Percentiles rank a stretch among this genome's conserved stretches.
These are phyloP conservation scores for Antigone vipio DNA, from an alignment of 2,113 vertebrate genomes.

Conservation along the genomic window DNA sequence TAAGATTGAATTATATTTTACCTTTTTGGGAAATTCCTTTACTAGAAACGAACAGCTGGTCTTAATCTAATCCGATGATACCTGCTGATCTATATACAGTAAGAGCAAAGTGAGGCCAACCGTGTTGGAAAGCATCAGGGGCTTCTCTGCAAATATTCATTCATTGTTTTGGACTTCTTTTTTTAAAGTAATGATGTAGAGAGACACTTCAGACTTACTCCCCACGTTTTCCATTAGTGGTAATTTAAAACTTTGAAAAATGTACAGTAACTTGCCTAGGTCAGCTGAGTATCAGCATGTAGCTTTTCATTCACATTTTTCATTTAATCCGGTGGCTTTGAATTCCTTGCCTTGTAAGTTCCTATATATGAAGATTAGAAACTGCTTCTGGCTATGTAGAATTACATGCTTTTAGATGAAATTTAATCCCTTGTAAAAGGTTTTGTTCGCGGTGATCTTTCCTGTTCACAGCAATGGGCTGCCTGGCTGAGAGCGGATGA, in stretches of 20 bases:
- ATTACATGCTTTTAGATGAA: conserved; percentile 78
- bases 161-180: conserved; percentile 45
- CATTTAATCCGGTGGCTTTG: conserved; percentile 77
- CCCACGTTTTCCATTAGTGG: conserved; percentile 57
- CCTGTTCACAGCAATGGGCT: conserved; percentile 20
- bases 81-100: conserved; percentile 69
- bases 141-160: conserved; percentile 70
- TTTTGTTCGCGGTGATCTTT: conserved; percentile 63
- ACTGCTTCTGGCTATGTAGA: conserved; percentile 71
- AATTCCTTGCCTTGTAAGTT: conserved; percentile 74
- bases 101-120: conserved; percentile 67
- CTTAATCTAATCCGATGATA: conserved; percentile 72
- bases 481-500: conserved; percentile 60
- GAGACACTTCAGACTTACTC: conserved; percentile 45
- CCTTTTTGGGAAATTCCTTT: conserved; percentile 72
- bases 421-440: conserved; percentile 75
- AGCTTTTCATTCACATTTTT: conserved; percentile 76
- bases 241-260: conserved; percentile 69
- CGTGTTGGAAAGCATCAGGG: conserved; percentile 33
- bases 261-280: conserved; percentile 54
- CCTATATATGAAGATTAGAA: conserved; percentile 77
- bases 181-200: conserved; percentile 62
- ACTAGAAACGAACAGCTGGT: conserved; percentile 68
- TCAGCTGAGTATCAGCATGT: conserved; percentile 63
- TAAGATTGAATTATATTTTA: conserved; percentile 68